phyloP scores from a whole-genome alignment of 2,797 vertebrate genomes.

The Prunella strophiata region DNA sequence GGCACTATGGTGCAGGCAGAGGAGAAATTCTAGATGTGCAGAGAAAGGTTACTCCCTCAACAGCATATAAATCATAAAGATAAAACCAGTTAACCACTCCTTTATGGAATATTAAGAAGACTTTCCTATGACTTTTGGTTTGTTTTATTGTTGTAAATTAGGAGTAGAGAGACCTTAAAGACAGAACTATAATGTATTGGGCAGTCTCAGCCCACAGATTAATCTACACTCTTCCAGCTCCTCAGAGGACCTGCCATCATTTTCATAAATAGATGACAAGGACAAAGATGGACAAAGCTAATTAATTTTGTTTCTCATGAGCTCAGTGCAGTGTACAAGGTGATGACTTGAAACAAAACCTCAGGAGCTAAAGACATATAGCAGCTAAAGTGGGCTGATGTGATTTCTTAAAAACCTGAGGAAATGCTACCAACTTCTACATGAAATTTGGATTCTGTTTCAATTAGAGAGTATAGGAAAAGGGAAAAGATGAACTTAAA shows the following conservation, averaged over 20 bases:
- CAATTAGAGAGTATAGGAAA: neutral
- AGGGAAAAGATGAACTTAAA: neutral
- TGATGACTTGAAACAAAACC: slow-evolving; percentile 27
- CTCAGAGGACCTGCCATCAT: slow-evolving; percentile 26
- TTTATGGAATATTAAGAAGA: slow-evolving; percentile 7
- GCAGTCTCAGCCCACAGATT: slow-evolving; percentile 12
- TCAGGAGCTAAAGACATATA: neutral
- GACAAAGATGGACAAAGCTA: slow-evolving; percentile 54
- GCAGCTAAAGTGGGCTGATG: neutral
- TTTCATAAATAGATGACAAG: slow-evolving; percentile 54
- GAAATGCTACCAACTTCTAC: neutral
- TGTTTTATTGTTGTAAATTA: slow-evolving; percentile 14
- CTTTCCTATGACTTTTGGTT: slow-evolving; percentile 33
- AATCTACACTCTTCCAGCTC: neutral
- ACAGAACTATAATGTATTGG: slow-evolving; percentile 2
- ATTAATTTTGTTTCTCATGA: slow-evolving; percentile 46
- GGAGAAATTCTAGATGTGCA: neutral
- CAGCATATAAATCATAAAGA: neutral
- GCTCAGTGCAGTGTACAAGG: neutral
- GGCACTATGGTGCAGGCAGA: neutral
- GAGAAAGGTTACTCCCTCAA: slow-evolving; percentile 11
- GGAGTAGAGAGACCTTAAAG: slow-evolving; percentile 24
- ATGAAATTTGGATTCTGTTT: neutral
- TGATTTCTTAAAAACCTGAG: neutral
- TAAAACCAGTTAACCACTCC: neutral